Evolutionary conservation across 2,888 invertebrate species (phyloP).

Genomic region (Eulithis prunata): DNA sequence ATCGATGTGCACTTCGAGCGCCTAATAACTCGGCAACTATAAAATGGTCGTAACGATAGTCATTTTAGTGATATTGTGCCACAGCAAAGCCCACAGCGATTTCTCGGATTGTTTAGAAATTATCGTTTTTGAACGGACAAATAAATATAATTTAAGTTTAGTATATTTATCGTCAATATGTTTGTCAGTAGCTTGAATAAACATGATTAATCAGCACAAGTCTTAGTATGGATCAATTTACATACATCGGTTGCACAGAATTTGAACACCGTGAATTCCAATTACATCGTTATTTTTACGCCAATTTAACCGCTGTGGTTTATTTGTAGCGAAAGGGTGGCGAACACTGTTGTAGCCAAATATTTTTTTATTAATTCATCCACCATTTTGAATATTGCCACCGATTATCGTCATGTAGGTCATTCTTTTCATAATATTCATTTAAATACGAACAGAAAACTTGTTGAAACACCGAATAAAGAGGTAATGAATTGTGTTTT

Average conservation of each 20-base stretch:
- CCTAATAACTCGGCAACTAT: conserved; percentile 14
- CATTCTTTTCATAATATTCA: conserved; percentile 13
- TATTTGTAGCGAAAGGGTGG: conserved; percentile 57
- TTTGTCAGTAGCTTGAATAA: neutral
- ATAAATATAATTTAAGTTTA: no score
- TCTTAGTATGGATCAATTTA: conserved; percentile 19
- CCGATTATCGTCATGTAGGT: conserved; percentile 1
- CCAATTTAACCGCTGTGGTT: conserved; percentile 72
- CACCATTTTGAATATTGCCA: conserved; percentile 24
- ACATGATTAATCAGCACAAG: conserved; percentile 7
- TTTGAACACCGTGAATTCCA: conserved; percentile 60
- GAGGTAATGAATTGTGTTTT: conserved; percentile 9
- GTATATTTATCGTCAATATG: no score
- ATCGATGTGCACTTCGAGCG: conserved; percentile 11
- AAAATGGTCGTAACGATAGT: neutral
- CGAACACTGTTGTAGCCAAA: conserved; percentile 46
- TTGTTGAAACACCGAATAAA: conserved; percentile 12
- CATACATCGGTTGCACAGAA: conserved; percentile 32
- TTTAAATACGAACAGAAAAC: conserved; percentile 12
- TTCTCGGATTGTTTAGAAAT: neutral
- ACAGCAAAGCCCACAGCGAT: no score
- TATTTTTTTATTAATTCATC: conserved; percentile 39
- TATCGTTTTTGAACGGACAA: no score
- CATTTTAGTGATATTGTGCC: conserved; percentile 5
- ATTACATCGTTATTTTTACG: conserved; percentile 81